Conservation (phyloP, 2,888 invertebrate species). For the Perdita meconis region DNA sequence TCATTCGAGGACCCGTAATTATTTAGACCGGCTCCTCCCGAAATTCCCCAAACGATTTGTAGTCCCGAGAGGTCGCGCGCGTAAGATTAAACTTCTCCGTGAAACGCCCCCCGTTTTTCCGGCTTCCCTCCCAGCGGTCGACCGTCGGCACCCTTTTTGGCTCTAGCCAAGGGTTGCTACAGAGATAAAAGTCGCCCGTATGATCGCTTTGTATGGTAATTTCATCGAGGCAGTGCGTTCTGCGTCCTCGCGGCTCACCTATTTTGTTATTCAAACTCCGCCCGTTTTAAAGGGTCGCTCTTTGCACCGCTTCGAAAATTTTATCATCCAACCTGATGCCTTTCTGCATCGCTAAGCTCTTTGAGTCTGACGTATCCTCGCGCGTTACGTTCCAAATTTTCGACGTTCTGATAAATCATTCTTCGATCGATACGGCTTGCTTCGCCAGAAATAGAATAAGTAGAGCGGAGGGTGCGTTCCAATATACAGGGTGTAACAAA, state of each 20-base stretch:
- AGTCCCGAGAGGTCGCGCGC: not conserved
- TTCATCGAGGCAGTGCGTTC: slow-evolving; percentile 66
- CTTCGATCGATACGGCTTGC: not conserved
- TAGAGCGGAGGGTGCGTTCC: no score
- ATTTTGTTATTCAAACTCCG: slow-evolving; percentile 60
- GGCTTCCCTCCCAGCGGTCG: slow-evolving; percentile 9
- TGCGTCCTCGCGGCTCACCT: slow-evolving; percentile 52
- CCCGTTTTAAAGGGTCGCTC: slow-evolving; percentile 20
- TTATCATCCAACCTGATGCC: slow-evolving; percentile 20
- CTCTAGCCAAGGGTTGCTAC: slow-evolving; percentile 8
- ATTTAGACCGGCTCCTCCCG: slow-evolving; percentile 43
- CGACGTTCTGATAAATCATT: not conserved
- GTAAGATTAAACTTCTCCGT: slow-evolving; percentile 32
- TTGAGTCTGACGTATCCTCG: not conserved
- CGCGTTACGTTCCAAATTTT: slow-evolving; percentile 2
- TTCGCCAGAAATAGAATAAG: not conserved
- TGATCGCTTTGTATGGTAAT: slow-evolving; percentile 77
- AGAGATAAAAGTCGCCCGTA: slow-evolving; percentile 45
- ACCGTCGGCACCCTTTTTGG: slow-evolving; percentile 12
- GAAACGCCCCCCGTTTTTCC: slow-evolving; percentile 26
- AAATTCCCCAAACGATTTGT: slow-evolving; percentile 18
- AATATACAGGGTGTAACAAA: no score
- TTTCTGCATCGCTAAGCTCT: slow-evolving; percentile 15
- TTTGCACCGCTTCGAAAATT: slow-evolving; percentile 5
- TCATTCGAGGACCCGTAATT: slow-evolving; percentile 41